These are phyloP conservation scores for Calosoma granatense DNA, from an alignment of 1,140 invertebrate species.

Conservation along the genomic window DNA sequence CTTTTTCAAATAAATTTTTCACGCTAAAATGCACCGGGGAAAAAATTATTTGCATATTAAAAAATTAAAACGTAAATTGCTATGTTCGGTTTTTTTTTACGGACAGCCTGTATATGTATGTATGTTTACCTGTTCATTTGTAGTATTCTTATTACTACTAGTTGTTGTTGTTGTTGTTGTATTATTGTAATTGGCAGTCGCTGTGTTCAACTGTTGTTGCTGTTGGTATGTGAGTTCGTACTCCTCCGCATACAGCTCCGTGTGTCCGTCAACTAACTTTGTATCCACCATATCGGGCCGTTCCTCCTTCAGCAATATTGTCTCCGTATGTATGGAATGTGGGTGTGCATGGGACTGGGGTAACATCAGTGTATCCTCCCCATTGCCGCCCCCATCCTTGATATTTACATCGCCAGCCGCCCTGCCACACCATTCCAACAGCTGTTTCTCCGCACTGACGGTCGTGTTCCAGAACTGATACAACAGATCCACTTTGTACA, in stretches of 20 bases:
- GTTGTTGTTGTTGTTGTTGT: too few relatives aligned
- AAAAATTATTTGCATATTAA: too few relatives aligned
- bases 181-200: too few relatives aligned
- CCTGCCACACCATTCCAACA: slow-evolving; percentile 42
- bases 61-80: too few relatives aligned
- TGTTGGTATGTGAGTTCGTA: too few relatives aligned
- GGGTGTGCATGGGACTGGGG: slow-evolving; percentile 11
- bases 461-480: slow-evolving; percentile 50
- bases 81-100: background rate
- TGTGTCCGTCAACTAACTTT: background rate
- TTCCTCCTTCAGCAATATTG: background rate
- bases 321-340: background rate
- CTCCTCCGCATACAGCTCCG: too few relatives aligned
- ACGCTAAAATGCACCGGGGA: too few relatives aligned
- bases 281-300: background rate
- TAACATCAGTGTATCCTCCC: slow-evolving; percentile 29
- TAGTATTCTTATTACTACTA: too few relatives aligned
- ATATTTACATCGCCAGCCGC: slow-evolving; percentile 36
- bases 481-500: slow-evolving; percentile 47
- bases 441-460: slow-evolving; percentile 44
- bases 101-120: background rate
- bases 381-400: slow-evolving; percentile 30
- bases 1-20: too few relatives aligned
- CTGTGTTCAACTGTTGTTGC: too few relatives aligned
- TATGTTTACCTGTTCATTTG: too few relatives aligned